Base-by-base conservation (phyloP, 2,113 vertebrate species). In the Cryptoleucopteryx plumbea region DNA sequence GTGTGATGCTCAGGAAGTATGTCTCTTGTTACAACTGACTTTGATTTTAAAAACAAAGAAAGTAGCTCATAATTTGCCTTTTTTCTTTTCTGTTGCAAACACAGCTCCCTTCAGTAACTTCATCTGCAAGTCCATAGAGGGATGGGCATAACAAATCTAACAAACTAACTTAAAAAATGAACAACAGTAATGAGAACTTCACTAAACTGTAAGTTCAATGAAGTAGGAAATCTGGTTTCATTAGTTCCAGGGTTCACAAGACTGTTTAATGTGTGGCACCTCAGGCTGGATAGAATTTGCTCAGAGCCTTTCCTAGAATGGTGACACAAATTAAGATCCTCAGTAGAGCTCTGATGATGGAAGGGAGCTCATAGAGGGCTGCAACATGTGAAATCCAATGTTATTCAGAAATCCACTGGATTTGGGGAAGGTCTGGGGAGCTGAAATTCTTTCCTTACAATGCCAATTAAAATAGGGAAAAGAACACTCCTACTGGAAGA, bases 21-120 rank as follows among this genome's bases (percentile, higher is more conserved):
- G 45, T 45, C 38, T 70, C 72, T 84, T 83, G n/a, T 89, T 82
- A 52, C 20, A 56, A 27, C 36, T 40, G 61, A 84, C 86, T 95
- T 96, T 71, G 83, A 79, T 91, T 94, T 88, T 74, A 52, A 68
- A 96, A 96, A 78, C 82, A 88, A 96, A 91, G 59, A 9, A 90
- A 75, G 61, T 25, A 70, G 25, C 55, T 94, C 15, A 62, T 72
- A 77, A 78, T 66, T 27, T 66, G 16, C 9, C 43, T 55, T 38
- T 77, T 65, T 71, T 34, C 8, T 77, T 78, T 82, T 66, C 59
- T 84, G 3, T 79, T 87, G 23, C 66, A 82, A 74, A 85, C 56
- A 68, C 52, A 82, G 43, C 52, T 95, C 23, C 40, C 45, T 88
- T 93, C 74, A 93, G 74, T 68, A 67, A 52, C 48, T 92, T 93